Evolutionary conservation across 2,888 invertebrate genomes (phyloP).

Genomic region (Plebejus anna): DNA sequence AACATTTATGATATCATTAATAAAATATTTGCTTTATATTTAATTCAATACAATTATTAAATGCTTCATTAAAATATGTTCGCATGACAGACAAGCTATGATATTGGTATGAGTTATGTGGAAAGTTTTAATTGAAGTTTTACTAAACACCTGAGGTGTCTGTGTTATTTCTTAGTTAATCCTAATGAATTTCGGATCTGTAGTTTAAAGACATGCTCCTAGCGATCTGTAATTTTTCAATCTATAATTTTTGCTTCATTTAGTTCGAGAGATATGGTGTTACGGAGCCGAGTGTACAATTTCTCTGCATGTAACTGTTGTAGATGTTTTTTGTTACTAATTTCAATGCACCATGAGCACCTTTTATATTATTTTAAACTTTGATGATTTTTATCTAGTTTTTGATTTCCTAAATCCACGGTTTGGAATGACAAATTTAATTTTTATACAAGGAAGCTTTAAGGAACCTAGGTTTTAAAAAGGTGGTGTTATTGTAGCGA

Average conservation of each 20-base stretch:
- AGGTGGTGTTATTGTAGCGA: constrained; percentile 73
- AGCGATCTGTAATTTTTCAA: background rate
- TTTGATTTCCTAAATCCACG: background rate
- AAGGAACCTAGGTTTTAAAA: background rate
- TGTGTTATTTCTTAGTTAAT: background rate
- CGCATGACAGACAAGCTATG: constrained; percentile 4
- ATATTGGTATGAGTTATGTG: background rate
- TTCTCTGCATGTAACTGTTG: constrained; percentile 25
- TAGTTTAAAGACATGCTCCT: background rate
- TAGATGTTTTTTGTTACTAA: constrained; percentile 20
- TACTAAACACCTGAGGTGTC: background rate
- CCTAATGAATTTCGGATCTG: constrained; percentile 16
- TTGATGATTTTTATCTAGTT: background rate
- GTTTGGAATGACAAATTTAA: constrained; percentile 1
- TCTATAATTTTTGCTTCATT: constrained; percentile 16
- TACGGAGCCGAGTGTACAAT: constrained; percentile 1
- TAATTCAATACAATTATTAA: background rate
- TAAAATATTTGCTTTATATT: constrained; percentile 19
- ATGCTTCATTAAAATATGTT: constrained; percentile 4
- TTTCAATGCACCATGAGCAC: constrained; percentile 10
- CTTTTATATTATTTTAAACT: background rate
- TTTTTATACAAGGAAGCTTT: background rate
- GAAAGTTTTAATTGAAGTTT: constrained; percentile 8
- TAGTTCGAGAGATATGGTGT: background rate
- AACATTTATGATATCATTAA: constrained; percentile 6